Conservation (phyloP, 2,888 invertebrate species). For the Cyclophora albipunctata region DNA sequence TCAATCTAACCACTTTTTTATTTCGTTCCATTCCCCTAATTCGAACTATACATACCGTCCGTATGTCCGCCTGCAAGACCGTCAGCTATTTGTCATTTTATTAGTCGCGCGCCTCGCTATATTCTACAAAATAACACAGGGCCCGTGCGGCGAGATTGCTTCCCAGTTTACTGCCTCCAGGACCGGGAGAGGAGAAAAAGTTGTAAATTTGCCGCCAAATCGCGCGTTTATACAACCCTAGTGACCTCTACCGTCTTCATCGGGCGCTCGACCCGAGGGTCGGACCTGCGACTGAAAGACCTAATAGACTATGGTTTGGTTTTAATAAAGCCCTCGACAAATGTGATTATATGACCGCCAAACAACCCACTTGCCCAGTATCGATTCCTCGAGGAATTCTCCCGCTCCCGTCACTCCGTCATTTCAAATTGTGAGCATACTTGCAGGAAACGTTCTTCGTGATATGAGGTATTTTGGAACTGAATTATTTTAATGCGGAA, state of each 20-base stretch:
- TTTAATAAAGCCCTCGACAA: constrained; percentile 35
- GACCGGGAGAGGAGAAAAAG: constrained; percentile 58
- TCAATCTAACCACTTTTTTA: not conserved
- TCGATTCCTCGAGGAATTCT: constrained; percentile 7
- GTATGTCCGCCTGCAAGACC: constrained; percentile 39
- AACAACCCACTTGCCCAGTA: not conserved
- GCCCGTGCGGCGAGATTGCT: constrained; percentile 59
- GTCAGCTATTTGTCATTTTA: constrained; percentile 69
- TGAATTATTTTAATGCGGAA: too few relatives aligned
- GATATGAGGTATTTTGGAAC: not conserved
- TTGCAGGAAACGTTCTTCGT: constrained; percentile 1
- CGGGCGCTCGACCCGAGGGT: constrained; percentile 48
- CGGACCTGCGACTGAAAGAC: constrained; percentile 41
- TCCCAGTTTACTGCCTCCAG: constrained; percentile 62
- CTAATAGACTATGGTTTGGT: constrained; percentile 18
- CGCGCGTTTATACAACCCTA: constrained; percentile 63
- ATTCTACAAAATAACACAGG: constrained; percentile 65
- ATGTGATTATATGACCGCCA: constrained; percentile 16
- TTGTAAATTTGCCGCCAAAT: constrained; percentile 70
- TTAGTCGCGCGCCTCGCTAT: constrained; percentile 64
- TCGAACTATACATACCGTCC: constrained; percentile 27
- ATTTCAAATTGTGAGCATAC: constrained; percentile 10
- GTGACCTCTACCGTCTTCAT: constrained; percentile 57
- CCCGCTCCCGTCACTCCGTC: constrained; percentile 2
- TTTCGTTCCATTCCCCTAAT: constrained; percentile 6